phyloP scores from a whole-genome alignment of 2,888 invertebrate species.

The Halictus quadricinctus region DNA sequence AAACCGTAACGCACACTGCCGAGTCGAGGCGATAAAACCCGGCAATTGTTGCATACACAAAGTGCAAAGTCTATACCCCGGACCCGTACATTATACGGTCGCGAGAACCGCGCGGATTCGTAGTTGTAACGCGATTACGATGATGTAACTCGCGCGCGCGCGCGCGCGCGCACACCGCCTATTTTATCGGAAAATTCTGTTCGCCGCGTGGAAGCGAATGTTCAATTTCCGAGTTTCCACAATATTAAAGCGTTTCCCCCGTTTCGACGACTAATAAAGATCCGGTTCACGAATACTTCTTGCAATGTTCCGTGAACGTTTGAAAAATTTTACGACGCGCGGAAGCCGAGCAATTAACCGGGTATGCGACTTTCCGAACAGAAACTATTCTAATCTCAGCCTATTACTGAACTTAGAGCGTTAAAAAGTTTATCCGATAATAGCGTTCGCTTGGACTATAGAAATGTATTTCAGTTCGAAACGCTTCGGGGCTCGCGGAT shows the following conservation, averaged over 20 bases:
- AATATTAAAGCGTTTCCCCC: background rate
- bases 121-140: constrained; percentile 39
- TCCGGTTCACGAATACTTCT: background rate
- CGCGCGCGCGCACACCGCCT: background rate
- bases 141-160: constrained; percentile 38
- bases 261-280: background rate
- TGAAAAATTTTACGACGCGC: background rate
- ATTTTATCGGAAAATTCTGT: constrained; percentile 46
- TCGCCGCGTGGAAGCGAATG: constrained; percentile 12
- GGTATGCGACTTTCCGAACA: background rate
- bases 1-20: background rate
- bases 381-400: background rate
- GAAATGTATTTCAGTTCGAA: background rate
- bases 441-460: background rate
- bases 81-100: background rate
- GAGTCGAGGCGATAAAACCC: background rate
- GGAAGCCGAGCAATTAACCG: background rate
- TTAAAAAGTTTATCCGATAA: background rate
- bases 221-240: background rate
- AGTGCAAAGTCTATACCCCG: constrained; percentile 42
- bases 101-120: background rate
- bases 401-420: background rate
- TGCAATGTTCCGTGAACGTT: background rate
- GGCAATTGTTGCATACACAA: constrained; percentile 26
- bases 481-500: too few species aligned